These are phyloP conservation scores for Amphipyra berbera DNA, from an alignment of 2,888 invertebrate species.

Conservation along the genomic window DNA sequence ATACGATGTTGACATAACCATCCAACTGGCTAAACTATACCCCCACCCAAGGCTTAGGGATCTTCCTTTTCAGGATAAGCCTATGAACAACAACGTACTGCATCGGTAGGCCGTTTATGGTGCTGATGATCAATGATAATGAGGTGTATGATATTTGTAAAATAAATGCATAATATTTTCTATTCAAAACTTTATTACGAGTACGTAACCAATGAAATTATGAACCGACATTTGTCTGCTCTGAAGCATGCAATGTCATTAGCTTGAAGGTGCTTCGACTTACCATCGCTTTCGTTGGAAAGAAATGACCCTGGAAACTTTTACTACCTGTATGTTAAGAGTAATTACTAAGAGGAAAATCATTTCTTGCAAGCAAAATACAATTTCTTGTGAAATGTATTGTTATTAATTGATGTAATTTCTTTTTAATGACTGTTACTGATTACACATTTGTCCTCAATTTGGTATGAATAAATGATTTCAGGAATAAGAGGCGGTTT, in stretches of 20 bases:
- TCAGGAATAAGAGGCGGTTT: slow-evolving; percentile 24
- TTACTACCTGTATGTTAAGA: slow-evolving; percentile 53
- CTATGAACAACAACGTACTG: too few relatives aligned
- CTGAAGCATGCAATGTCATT: slow-evolving; percentile 45
- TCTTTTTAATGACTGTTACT: slow-evolving; percentile 48
- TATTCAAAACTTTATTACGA: not conserved
- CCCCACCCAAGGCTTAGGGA: too few relatives aligned
- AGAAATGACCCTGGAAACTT: slow-evolving; percentile 57
- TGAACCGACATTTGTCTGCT: slow-evolving; percentile 32
- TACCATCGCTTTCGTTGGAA: slow-evolving; percentile 48
- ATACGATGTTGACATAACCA: too few relatives aligned
- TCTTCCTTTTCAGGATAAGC: too few relatives aligned
- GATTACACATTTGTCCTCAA: slow-evolving; percentile 35
- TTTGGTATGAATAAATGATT: slow-evolving; percentile 11
- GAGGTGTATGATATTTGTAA: too few relatives aligned
- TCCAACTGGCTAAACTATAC: too few relatives aligned
- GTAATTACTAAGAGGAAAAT: slow-evolving; percentile 54
- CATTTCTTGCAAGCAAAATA: slow-evolving; percentile 39
- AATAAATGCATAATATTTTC: not conserved
- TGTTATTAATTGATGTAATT: slow-evolving; percentile 48
- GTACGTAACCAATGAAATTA: slow-evolving; percentile 14
- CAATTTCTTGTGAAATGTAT: slow-evolving; percentile 37
- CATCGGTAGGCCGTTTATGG: too few relatives aligned
- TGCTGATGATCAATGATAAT: too few relatives aligned
- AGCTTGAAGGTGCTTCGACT: slow-evolving; percentile 46